Conservation (phyloP, 2,113 vertebrate species). For the Panurus biarmicus region DNA sequence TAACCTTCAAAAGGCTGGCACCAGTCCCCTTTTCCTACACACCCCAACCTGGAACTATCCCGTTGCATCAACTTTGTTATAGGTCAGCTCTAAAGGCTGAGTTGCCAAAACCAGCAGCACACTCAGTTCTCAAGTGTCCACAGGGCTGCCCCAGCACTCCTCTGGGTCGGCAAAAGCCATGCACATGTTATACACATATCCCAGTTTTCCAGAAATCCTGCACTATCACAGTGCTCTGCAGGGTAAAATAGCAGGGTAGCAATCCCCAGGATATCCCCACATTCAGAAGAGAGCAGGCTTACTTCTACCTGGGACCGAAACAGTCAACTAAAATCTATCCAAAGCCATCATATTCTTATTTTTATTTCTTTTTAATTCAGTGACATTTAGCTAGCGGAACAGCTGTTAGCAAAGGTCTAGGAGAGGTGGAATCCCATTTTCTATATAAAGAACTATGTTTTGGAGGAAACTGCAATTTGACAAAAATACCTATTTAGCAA, state of each 20-base stretch:
- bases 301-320: neutral
- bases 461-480: slow-evolving; percentile 20
- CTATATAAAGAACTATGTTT: slow-evolving; percentile 42
- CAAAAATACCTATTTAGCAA: slow-evolving; percentile 17
- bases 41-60: neutral
- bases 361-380: slow-evolving; percentile 51
- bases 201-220: neutral
- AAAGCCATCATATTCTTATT: slow-evolving; percentile 32
- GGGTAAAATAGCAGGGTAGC: neutral
- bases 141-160: neutral
- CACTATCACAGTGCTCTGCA: neutral
- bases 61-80: neutral
- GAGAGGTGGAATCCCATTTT: slow-evolving; percentile 54
- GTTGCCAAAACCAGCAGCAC: neutral
- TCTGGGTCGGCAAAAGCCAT: neutral
- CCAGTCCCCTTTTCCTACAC: neutral
- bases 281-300: neutral
- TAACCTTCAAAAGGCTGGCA: slow-evolving; percentile 25
- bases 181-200: neutral
- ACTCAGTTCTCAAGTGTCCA: neutral
- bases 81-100: neutral
- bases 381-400: slow-evolving; percentile 70
- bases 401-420: slow-evolving; percentile 67
- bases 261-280: neutral
- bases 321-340: slow-evolving; percentile 38